Evolutionary conservation across 2,888 invertebrate species (phyloP).

Genomic region (Lasioglossum leucozonium): DNA sequence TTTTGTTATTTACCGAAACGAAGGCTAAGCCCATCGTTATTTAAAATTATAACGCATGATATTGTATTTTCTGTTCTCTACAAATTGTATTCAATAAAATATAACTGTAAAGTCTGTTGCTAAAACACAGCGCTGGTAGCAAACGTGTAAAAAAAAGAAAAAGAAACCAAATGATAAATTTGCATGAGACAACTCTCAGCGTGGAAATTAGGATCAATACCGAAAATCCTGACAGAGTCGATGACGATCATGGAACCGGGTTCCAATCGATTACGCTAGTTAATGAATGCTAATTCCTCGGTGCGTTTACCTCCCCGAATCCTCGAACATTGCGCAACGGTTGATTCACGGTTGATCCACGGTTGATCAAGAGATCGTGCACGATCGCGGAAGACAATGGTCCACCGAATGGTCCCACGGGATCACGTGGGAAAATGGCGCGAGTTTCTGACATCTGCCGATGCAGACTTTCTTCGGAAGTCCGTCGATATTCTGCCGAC

Average conservation of each 20-base stretch:
- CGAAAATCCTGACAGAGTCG: background rate
- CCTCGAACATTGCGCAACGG: slow-evolving; percentile 52
- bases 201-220: background rate
- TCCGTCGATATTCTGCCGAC: slow-evolving; percentile 23
- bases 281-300: background rate
- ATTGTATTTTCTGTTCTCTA: too few relatives aligned
- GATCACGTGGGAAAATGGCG: slow-evolving; percentile 53
- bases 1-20: too few relatives aligned
- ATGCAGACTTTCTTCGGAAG: slow-evolving; percentile 31
- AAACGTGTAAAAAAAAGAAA: too few relatives aligned
- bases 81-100: too few relatives aligned
- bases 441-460: slow-evolving; percentile 28
- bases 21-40: too few relatives aligned
- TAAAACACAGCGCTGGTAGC: too few relatives aligned
- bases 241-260: slow-evolving; percentile 36
- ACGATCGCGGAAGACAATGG: slow-evolving; percentile 47
- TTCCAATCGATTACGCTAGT: slow-evolving; percentile 23
- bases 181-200: slow-evolving; percentile 16
- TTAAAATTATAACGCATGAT: too few relatives aligned
- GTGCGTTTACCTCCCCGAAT: slow-evolving; percentile 57
- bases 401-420: slow-evolving; percentile 65
- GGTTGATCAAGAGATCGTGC: slow-evolving; percentile 42
- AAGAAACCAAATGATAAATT: slow-evolving; percentile 7
- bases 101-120: too few relatives aligned
- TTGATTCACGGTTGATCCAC: slow-evolving; percentile 35